phyloP scores from a whole-genome alignment of 2,797 vertebrate genomes.

The Psittacula echo region DNA sequence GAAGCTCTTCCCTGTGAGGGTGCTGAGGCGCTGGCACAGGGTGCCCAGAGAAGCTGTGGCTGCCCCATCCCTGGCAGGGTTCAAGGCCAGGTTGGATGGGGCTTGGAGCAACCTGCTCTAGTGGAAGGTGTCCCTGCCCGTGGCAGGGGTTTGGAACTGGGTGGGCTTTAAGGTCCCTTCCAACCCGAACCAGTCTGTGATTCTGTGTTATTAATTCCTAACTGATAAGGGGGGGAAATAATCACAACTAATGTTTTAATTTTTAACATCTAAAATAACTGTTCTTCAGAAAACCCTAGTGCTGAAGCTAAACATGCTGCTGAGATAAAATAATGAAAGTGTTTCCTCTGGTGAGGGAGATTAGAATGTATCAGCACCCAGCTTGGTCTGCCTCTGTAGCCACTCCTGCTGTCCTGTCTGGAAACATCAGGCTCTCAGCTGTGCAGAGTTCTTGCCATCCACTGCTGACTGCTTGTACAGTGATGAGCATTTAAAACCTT shows the following conservation, averaged over 20 bases:
- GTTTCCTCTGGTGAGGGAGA: background rate
- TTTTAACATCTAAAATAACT: background rate
- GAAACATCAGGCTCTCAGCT: background rate
- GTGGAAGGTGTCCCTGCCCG: background rate
- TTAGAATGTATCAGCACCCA: background rate
- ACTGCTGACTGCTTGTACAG: background rate
- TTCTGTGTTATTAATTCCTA: background rate
- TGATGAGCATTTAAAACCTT: background rate
- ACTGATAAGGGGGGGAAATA: background rate
- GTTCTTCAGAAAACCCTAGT: too few species aligned
- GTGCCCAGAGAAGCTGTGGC: background rate
- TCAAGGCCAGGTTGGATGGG: background rate
- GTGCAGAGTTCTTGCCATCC: background rate
- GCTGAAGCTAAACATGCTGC: background rate
- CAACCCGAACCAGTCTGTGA: background rate
- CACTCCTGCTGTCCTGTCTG: background rate
- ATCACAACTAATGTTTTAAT: background rate
- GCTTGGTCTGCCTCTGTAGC: background rate
- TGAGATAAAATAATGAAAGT: background rate
- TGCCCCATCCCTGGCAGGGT: background rate
- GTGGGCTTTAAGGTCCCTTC: background rate
- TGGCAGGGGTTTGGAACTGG: background rate
- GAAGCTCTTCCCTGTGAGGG: background rate
- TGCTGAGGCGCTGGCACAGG: background rate
- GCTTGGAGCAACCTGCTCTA: background rate